Base-by-base conservation (phyloP, 2,113 vertebrate genomes). In the Helogale parvula region DNA sequence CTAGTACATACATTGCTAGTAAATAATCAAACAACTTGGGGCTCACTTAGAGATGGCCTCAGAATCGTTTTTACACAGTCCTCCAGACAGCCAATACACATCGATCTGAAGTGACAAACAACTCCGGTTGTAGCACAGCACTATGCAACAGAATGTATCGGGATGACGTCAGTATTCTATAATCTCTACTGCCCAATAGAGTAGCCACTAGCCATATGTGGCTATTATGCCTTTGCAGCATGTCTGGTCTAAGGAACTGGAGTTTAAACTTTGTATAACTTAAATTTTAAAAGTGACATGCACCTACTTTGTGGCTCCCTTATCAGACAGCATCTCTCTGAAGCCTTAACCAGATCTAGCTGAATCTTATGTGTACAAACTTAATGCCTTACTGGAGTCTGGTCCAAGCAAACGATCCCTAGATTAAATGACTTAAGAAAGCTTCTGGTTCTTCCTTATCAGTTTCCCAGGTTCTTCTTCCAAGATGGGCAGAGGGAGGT, bases 261-360 rank as follows among this genome's bases (percentile, higher is more conserved):
- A 92, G 45, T 92, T 69, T 92, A 74, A 86, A 63, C 10, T 63
- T 74, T 45, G 93, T 21, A 50, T 52, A 66, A 77, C 45, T 82
- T 85, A 65, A 93, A 50, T 52, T 88, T 65, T 23, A 76, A 93
- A 97, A 90, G 41, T 12, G 29, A 94, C 16, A 81, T 71, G n/a
- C 35, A 86, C 29, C 21, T 76, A 35, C 60, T 15, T 60, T 23
- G 4, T 72, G 65, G 52, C 63, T 88, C 52, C 47, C 66, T 81
- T 57, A 72, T 4, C 35, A 11, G 29, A 85, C 2, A 66, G 63
- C 13, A 93, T 17, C 80, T 10, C 45, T 45, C 86, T 63, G 63
- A 1, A 88, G n/a, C 14, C 33, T 89, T 52, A 6, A 50, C 17
- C 52, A 74, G 54, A 92, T 77, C 35, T 81, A 57, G 33, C 8